Conservation (phyloP, 2,113 vertebrate species). For the Puma concolor region DNA sequence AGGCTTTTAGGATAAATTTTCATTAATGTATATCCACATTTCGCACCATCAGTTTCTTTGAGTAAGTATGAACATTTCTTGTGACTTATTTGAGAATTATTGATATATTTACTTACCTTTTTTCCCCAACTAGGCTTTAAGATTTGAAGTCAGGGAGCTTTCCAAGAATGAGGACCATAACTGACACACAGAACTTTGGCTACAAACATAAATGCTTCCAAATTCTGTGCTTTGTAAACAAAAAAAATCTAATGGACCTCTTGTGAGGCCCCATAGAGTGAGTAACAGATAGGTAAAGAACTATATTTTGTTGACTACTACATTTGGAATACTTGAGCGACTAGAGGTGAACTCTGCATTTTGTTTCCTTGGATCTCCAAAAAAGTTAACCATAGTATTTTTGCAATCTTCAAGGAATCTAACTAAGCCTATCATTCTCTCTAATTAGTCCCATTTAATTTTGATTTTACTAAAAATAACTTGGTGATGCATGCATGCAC, state of each 20-base stretch:
- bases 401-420: conserved; percentile 39
- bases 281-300: background rate
- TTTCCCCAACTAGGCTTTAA: background rate
- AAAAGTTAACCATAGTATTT: background rate
- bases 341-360: background rate
- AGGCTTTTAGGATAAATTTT: background rate
- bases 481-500: background rate
- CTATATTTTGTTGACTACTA: background rate
- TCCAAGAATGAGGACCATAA: background rate
- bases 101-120: background rate
- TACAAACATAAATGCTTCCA: background rate
- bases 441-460: conserved; percentile 61
- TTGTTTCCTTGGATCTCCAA: conserved; percentile 3
- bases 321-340: conserved; percentile 12
- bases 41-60: background rate
- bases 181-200: background rate
- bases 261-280: background rate
- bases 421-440: conserved; percentile 56
- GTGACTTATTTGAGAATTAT: background rate
- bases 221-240: background rate
- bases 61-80: background rate
- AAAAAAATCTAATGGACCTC: background rate
- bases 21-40: background rate
- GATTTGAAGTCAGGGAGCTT: background rate
- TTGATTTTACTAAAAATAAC: conserved; percentile 63